Conservation (phyloP, 2,888 invertebrate species). For the Molanna angustata region DNA sequence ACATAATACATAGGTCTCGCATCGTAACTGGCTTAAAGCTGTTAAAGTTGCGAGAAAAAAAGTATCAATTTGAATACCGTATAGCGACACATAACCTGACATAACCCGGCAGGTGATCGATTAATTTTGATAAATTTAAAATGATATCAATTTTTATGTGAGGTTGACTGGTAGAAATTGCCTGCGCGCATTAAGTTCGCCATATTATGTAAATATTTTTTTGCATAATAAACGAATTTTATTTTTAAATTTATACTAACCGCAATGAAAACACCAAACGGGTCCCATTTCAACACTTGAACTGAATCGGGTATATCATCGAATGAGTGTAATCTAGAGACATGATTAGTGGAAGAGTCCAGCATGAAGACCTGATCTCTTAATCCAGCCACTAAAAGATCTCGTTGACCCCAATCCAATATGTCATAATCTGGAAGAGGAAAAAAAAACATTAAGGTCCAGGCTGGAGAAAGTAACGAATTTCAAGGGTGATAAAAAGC, state of each 20-base stretch:
- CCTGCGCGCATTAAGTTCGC: too few species aligned
- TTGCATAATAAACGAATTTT: too few species aligned
- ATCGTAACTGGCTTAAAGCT: too few species aligned
- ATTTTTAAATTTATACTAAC: too few species aligned
- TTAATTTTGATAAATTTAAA: too few species aligned
- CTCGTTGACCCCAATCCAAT: constrained; percentile 33
- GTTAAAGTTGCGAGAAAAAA: too few species aligned
- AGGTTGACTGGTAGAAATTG: too few species aligned
- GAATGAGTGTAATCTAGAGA: constrained; percentile 19
- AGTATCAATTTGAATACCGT: too few species aligned
- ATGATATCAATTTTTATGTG: not conserved
- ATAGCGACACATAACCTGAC: too few species aligned
- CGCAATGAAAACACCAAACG: constrained; percentile 20
- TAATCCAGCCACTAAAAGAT: constrained; percentile 35
- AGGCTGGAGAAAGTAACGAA: not conserved
- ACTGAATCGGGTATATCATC: constrained; percentile 14
- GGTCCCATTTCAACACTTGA: constrained; percentile 25
- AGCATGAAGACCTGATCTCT: constrained; percentile 27
- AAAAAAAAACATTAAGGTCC: not conserved
- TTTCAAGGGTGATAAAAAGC: not conserved
- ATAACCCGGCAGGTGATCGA: too few species aligned
- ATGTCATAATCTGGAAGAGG: constrained; percentile 25
- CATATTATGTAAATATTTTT: too few species aligned
- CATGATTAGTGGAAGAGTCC: constrained; percentile 25
- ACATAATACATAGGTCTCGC: too few species aligned